A percentile compares a stretch with the other conserved stretches of the same genome.
phyloP scores from a whole-genome alignment of 1,140 invertebrate genomes.

The Odontomachus brunneus region DNA sequence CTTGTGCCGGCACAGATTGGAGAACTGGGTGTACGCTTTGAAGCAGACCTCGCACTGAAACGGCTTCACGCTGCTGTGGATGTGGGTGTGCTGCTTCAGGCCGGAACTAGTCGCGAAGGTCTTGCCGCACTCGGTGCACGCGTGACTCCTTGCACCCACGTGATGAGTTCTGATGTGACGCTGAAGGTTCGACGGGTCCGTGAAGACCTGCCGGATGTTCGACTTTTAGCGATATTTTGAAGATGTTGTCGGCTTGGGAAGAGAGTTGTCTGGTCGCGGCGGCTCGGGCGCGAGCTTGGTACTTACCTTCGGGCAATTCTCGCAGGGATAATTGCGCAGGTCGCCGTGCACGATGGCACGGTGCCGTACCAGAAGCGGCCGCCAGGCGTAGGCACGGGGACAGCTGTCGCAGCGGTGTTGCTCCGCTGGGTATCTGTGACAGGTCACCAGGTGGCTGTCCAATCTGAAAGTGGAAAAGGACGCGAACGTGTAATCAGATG shows the following conservation, averaged over 20 bases:
- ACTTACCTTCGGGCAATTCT: conserved; percentile 95
- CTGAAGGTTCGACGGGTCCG: conserved; percentile 97
- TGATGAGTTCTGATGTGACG: conserved; percentile 97
- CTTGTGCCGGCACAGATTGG: conserved; percentile 99
- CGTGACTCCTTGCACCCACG: conserved; percentile 96
- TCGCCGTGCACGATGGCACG: conserved; percentile 92
- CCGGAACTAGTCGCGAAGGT: conserved; percentile 99
- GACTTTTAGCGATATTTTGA: conserved; percentile 82
- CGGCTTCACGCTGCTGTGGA: conserved; percentile 99
- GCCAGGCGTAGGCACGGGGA: conserved; percentile 92
- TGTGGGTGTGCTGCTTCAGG: conserved; percentile 99
- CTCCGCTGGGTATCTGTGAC: conserved; percentile 91
- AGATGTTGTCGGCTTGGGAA: conserved; percentile 60
- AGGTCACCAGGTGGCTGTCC: conserved; percentile 91
- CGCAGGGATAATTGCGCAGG: conserved; percentile 94
- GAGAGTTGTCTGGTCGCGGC: conserved; percentile 42
- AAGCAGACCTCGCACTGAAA: conserved; percentile 97
- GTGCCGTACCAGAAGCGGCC: conserved; percentile 93
- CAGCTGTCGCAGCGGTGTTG: conserved; percentile 95
- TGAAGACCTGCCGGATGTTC: conserved; percentile 90
- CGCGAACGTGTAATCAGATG: neutral
- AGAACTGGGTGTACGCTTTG: conserved; percentile 99
- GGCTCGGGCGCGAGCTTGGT: conserved; percentile 10
- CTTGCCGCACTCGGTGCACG: conserved; percentile 98
- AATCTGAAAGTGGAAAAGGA: conserved; percentile 87